Evolutionary conservation across 2,797 vertebrate species (phyloP), one percentile per base, ranked within the genome.

Genomic region (Protosalanx chinensis): DNA sequence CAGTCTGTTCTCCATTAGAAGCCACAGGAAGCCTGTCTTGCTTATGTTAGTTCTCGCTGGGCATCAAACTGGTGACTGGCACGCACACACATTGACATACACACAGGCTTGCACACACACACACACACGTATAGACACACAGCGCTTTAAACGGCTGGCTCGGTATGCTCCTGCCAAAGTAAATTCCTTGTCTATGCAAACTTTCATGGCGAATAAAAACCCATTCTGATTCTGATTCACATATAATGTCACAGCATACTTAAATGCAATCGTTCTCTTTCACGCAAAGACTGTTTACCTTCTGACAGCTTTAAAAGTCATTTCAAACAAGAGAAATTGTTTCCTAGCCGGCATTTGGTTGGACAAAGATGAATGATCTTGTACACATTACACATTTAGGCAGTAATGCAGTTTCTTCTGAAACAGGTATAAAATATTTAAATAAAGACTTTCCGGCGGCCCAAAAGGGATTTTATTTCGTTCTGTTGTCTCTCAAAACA

Each of bases 281-380:
- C 60, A 68, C 67, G 12, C 20, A 56, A 23, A 37, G 30, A 53
- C 41, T 41, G 37, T 41, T 41, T 41, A 41, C 37, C 10, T 41
- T 10, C 71, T 61, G 72, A 72, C 73, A 67, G 49, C 71, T 68
- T 67, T 16, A 70, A 73, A 75, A 32, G 62, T 67, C 75, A 74
- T 75, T 67, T 80, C 80, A 75, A 77, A 73, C 32, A 32, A 73
- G 62, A 69, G 59, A 58, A 72, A 73, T 81, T 64, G 23, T 77
- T 71, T 79, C 63, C 62, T 49, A 35, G 60, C 70, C 69, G 18
- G 16, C 62, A 63, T 53, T 70, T 73, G 77, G 66, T 76, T 74
- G 76, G 58, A 57, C 64, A 68, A 59, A 81, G 80, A 85, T 75
- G 73, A 81, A 82, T 80, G 76, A 77, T 66, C 62, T 33, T 70